These are phyloP conservation scores for Amphiura filiformis DNA, from an alignment of 35 echinoderm and acorn worm species.

Conservation along the genomic window DNA sequence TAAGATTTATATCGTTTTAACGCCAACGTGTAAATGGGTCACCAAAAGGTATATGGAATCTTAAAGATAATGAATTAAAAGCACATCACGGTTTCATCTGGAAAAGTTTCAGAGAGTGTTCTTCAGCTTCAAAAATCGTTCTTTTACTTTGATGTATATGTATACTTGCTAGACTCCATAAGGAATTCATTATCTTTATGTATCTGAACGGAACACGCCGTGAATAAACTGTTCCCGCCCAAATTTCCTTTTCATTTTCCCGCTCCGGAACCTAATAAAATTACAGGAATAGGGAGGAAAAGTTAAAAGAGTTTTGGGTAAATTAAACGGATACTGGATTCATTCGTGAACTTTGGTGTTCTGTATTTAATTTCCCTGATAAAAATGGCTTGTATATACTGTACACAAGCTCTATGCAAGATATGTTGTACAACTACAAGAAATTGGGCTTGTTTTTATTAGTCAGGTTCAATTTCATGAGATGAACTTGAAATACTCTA, in stretches of 20 bases:
- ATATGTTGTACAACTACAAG: not conserved
- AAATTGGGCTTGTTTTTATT: not conserved
- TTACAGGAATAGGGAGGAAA: constrained; percentile 6
- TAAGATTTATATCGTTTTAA: no score
- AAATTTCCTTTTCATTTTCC: constrained; percentile 7
- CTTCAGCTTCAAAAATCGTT: no score
- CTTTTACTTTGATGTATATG: no score
- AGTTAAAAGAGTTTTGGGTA: not conserved
- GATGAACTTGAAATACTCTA: not conserved
- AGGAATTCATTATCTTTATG: not conserved
- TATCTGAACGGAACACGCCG: not conserved
- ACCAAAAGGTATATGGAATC: not conserved
- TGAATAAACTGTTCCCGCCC: constrained; percentile 9
- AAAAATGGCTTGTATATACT: not conserved
- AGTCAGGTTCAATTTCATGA: not conserved
- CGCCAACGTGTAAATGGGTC: no score
- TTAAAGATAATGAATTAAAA: not conserved
- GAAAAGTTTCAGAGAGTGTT: no score
- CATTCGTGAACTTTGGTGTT: not conserved
- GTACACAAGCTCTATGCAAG: not conserved
- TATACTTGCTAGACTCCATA: not conserved
- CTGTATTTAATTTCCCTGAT: not conserved
- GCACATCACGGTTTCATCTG: no score
- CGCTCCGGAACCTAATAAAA: not conserved
- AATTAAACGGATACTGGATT: not conserved